A percentile compares a stretch with the other conserved stretches of the same genome.
phyloP scores from a whole-genome alignment of 1,140 invertebrate genomes.

The Meloidogyne exigua region DNA sequence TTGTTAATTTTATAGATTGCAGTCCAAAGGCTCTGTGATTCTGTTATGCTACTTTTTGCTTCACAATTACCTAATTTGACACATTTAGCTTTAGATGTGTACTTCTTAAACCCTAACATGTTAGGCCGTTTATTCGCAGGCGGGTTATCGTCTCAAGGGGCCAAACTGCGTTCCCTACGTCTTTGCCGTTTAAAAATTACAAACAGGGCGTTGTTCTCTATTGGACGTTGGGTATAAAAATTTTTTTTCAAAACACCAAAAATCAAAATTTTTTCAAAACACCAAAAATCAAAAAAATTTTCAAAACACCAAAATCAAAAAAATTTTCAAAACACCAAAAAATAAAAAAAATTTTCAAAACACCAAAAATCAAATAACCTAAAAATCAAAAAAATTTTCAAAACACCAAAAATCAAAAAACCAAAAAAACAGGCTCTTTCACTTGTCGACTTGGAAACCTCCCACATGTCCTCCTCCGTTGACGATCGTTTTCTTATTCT shows the following conservation, averaged over 20 bases:
- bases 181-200: constrained; percentile 56
- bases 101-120: constrained; percentile 47
- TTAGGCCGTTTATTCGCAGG: constrained; percentile 31
- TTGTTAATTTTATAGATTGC: constrained; percentile 16
- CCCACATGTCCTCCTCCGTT: constrained; percentile 50
- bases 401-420: too few species aligned
- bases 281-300: too few species aligned
- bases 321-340: neutral
- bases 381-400: too few species aligned
- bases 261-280: too few species aligned
- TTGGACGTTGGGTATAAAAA: constrained; percentile 50
- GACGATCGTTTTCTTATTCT: constrained; percentile 58
- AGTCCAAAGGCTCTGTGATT: constrained; percentile 49
- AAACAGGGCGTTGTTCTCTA: constrained; percentile 58
- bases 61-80: constrained; percentile 43
- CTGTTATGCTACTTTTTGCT: constrained; percentile 34
- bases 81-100: constrained; percentile 54
- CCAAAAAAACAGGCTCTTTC: constrained; percentile 17
- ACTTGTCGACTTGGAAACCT: constrained; percentile 52
- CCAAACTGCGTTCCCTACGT: constrained; percentile 45
- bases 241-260: constrained; percentile 41
- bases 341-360: constrained; percentile 32
- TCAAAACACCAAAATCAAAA: too few species aligned
- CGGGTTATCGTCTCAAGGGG: constrained; percentile 23
- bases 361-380: too few species aligned